Base-by-base conservation (phyloP, 2,113 vertebrate species). In the Gavialis gangeticus region DNA sequence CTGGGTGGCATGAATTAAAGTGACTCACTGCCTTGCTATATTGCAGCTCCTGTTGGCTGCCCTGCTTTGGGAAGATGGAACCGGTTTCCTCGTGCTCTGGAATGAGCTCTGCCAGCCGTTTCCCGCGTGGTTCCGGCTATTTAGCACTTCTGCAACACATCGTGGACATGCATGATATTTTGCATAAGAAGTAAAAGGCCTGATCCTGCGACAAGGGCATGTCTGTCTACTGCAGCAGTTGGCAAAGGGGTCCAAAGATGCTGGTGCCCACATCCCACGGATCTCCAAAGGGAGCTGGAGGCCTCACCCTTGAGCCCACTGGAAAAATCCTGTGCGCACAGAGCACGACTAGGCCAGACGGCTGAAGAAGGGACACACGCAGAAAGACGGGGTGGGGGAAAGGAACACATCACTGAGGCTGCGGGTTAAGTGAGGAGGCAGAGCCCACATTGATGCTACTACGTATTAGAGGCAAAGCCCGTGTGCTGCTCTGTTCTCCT, bases 21-120 rank as follows among this genome's bases (percentile, higher is more conserved):
- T 0, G 0, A 86, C 54, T 0, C 4, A 22, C 5, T 3, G 67
- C 58, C 93, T 22, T 58, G 69, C 11, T 27, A 9, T 1, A 3
- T 1, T 4, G 19, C 63, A 80, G 62, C 73, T 85, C 79, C 37
- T 10, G 13, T 18, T 85, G 56, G 6, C 25, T 69, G 2, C 37
- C n/a, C 28, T 0, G 0, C 10, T 46, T 91, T 58, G 13, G 58
- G 67, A 87, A 92, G 56, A 13, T 2, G 13, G 4, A 15, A 14
- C 0, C 22, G 30, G 1, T 54, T 80, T 59, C 30, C 1, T 4
- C 4, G 55, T 3, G 2, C 3, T 46, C 1, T 1, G 1, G 84
- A 18, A 82, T 5, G 37, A 81, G 24, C n/a, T 57, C 16, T 24
- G 21, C 2, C 16, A 62, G 34, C 3, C 80, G 18, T 63, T 4